Evolutionary conservation across 2,797 vertebrate species (phyloP).

Genomic region (Helostoma temminkii): DNA sequence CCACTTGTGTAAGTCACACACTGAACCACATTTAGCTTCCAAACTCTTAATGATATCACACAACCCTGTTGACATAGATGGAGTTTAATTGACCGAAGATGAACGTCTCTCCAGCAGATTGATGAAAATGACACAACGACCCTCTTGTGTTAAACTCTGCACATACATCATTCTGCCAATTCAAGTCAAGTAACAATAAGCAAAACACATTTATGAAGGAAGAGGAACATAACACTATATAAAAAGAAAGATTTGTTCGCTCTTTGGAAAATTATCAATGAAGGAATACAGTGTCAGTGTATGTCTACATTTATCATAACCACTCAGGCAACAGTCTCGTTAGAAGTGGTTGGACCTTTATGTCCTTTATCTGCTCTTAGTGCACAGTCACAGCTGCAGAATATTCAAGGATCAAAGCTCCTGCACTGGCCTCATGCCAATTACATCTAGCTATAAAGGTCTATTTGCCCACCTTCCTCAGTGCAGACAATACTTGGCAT

Average conservation of each 20-base stretch:
- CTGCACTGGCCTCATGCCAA: slow-evolving; percentile 27
- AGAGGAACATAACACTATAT: too few relatives aligned
- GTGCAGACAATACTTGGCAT: slow-evolving; percentile 26
- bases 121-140: too few relatives aligned
- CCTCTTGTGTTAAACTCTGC: too few relatives aligned
- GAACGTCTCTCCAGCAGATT: too few relatives aligned
- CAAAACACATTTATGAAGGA: too few relatives aligned
- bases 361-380: slow-evolving; percentile 17
- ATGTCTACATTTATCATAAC: slow-evolving; percentile 11
- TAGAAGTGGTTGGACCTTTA: slow-evolving; percentile 15
- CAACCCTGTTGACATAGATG: too few relatives aligned
- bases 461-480: slow-evolving; percentile 42
- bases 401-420: slow-evolving; percentile 41
- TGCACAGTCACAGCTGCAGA: slow-evolving; percentile 14
- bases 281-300: not conserved
- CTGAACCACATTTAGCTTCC: too few relatives aligned
- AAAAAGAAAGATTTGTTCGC: not conserved
- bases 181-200: too few relatives aligned
- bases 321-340: slow-evolving; percentile 14
- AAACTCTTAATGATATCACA: too few relatives aligned
- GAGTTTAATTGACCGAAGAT: too few relatives aligned
- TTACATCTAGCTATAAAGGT: slow-evolving; percentile 28
- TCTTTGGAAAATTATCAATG: not conserved
- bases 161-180: too few relatives aligned
- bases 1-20: too few relatives aligned